A percentile compares a stretch with the other conserved stretches of the same genome.
Conservation (phyloP, 2,888 invertebrate genomes). For the Ariolimax columbianus region DNA sequence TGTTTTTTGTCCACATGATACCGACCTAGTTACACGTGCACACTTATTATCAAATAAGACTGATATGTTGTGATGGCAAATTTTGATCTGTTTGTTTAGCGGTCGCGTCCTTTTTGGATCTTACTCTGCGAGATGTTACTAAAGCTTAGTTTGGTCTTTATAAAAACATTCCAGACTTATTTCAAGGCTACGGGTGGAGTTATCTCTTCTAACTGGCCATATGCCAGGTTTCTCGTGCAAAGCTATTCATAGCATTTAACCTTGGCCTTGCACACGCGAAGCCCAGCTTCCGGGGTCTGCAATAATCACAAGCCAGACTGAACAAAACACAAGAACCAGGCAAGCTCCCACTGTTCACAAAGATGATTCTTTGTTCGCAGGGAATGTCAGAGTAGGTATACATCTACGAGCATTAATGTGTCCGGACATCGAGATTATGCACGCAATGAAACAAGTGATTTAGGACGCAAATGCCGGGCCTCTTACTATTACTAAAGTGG, state of each 20-base stretch:
- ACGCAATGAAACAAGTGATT: too few species aligned
- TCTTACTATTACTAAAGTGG: too few species aligned
- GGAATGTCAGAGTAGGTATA: neutral
- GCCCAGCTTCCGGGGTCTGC: neutral
- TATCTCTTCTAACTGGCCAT: neutral
- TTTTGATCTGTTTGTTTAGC: neutral
- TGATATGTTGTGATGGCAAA: neutral
- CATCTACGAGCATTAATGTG: neutral
- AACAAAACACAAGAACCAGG: neutral
- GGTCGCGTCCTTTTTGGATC: neutral
- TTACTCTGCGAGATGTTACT: neutral
- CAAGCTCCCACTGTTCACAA: neutral
- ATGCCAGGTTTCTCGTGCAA: neutral
- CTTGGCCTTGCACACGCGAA: neutral
- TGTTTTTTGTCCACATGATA: neutral
- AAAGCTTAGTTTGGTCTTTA: neutral
- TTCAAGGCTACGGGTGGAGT: neutral
- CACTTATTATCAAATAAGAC: neutral
- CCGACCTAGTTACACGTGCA: too few species aligned
- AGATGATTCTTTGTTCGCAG: neutral
- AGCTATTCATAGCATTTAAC: neutral
- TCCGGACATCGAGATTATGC: neutral
- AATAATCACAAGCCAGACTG: neutral
- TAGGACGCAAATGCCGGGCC: too few species aligned
- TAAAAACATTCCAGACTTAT: neutral